Conservation (phyloP, 2,113 vertebrate genomes). For the Pedetes capensis region DNA sequence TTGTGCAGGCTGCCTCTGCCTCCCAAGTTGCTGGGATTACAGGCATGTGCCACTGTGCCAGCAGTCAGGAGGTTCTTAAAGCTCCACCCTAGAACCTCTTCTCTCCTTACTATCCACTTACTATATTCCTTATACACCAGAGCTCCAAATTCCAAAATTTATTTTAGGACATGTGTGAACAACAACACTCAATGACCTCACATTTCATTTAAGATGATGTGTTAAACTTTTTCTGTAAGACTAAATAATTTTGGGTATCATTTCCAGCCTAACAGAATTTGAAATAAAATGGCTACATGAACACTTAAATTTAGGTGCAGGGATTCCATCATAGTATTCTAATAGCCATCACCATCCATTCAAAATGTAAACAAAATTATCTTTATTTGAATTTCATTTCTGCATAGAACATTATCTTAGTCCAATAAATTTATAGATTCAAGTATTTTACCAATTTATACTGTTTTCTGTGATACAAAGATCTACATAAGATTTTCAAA, state of each 20-base stretch:
- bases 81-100: not conserved
- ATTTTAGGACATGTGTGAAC: not conserved
- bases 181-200: not conserved
- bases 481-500: not conserved
- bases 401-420: not conserved
- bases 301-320: not conserved
- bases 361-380: constrained; percentile 15
- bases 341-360: not conserved
- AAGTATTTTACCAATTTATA: not conserved
- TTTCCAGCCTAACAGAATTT: not conserved
- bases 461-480: not conserved
- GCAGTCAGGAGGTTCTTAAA: not conserved
- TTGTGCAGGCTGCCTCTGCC: too few species aligned
- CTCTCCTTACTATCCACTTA: not conserved
- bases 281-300: not conserved
- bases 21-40: too few species aligned
- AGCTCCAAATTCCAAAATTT: not conserved
- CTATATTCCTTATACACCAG: not conserved
- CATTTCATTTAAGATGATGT: not conserved
- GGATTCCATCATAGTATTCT: not conserved
- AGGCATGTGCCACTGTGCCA: too few species aligned
- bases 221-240: not conserved
- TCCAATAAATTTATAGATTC: not conserved
- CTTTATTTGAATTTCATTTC: constrained; percentile 16
- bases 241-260: not conserved